Base-by-base conservation (phyloP, 2,797 vertebrate species). In the Microchirus variegatus region DNA sequence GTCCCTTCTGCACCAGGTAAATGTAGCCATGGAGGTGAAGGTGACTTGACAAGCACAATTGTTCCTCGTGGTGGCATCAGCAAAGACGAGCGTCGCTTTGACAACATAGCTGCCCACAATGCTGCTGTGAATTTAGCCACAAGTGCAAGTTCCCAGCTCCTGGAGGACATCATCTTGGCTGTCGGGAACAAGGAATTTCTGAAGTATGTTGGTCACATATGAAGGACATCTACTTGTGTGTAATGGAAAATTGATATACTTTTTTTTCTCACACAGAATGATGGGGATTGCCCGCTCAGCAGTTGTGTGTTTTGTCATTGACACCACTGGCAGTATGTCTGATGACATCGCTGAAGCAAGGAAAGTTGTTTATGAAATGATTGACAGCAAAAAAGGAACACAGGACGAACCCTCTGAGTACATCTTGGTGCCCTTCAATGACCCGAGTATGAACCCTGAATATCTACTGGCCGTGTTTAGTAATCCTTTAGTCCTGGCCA, bases 361-460 rank as follows among this genome's bases (percentile, higher is more conserved):
- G 43, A 37, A 19, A 0, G 49, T 85, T 2, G 64, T 80, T 22
- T 54, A 78, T 9, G 1, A 83, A 5, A 89, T 94, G 53, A 92
- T 93, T 54, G 86, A 93, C 78, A 70, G n/a, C 47, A 84, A 90
- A 40, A 89, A 67, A 66, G 92, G 92, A 77, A 93, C 91, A 0
- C 88, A 92, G 46, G 85, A 92, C 0, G 91, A 93, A 62, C 93
- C 93, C 1, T 93, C 92, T 0, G 87, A 91, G 69, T 94, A 94
- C 64, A 90, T 93, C 59, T 68, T 93, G 47, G 93, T 94, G n/a
- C 90, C 90, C 5, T 94, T 93, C 81, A 93, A 93, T 54, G 92
- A 93, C 41, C 91, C 92, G 1, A 0, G 93, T 92, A 82, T 59
- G 80, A 70, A 22, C 12, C 57, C 9, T 12, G 45, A 9, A 3